phyloP scores from a whole-genome alignment of 2,888 invertebrate genomes.

The Trichopria drosophilae region DNA sequence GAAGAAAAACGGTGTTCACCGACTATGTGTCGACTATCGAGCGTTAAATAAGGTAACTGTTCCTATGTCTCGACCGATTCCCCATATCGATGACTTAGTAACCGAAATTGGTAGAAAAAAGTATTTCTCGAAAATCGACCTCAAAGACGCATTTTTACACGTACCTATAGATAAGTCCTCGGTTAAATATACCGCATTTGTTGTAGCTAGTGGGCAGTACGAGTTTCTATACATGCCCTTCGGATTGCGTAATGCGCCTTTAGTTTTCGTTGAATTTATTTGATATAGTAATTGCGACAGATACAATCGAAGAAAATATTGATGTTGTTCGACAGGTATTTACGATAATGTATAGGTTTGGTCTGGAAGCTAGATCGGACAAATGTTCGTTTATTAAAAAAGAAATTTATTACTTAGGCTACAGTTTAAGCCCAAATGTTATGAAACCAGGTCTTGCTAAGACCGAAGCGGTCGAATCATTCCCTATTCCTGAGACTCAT shows the following conservation, averaged over 20 bases:
- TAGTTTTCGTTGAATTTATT: no score
- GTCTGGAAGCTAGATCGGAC: neutral
- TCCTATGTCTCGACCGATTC: neutral
- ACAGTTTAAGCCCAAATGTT: slow-evolving; percentile 10
- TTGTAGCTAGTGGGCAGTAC: slow-evolving; percentile 26
- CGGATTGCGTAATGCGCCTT: slow-evolving; percentile 32
- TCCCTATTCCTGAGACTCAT: slow-evolving; percentile 19
- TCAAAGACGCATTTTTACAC: slow-evolving; percentile 35
- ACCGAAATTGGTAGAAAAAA: neutral
- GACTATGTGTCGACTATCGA: neutral
- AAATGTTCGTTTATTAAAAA: neutral
- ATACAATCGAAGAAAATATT: neutral
- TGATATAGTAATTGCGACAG: slow-evolving; percentile 5
- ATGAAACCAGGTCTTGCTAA: slow-evolving; percentile 23
- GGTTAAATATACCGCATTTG: slow-evolving; percentile 21
- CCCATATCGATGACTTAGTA: neutral
- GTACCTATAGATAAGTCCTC: slow-evolving; percentile 27
- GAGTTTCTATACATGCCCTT: slow-evolving; percentile 37
- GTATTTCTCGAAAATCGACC: slow-evolving; percentile 31
- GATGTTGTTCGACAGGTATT: neutral
- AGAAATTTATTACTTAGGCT: slow-evolving; percentile 23
- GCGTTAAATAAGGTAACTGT: neutral
- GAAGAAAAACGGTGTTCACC: neutral
- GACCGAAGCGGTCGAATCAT: slow-evolving; percentile 19
- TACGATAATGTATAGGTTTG: neutral